Evolutionary conservation across 2,888 invertebrate genomes (phyloP), one percentile per base, ranked within the genome.

Genomic region (Protonemura montana): DNA sequence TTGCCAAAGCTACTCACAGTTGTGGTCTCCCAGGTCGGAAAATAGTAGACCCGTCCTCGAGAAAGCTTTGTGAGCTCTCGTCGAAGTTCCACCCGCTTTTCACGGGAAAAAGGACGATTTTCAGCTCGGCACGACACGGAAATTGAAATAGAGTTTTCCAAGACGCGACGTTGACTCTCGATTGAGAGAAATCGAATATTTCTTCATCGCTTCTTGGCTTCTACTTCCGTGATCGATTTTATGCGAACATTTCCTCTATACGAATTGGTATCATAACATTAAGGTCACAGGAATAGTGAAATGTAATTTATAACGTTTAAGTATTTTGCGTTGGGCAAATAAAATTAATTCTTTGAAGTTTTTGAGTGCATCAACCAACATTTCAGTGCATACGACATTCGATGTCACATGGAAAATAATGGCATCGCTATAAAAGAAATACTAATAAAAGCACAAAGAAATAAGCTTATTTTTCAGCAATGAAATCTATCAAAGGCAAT

Each of bases 131-230:
- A 59, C 59, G 59, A 21, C 3, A 59, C 35, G 59, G 59, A 59
- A 59, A 59, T 59, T 59, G 59, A 59, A 59, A 59, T 21, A 1
- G 59, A 59, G 59, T 59, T 59, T 59, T 59, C 21, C 16, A 59
- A 1, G 59, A 35, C 35, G 2, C 59, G 21, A 59, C 59, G 59
- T 59, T 59, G 16, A 59, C 59, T 59, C 59, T 35, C 3, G 59
- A 59, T 59, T 59, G 59, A 59, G 21, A 59, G 59, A 59, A 59
- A 59, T 59, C 59, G 59, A 59, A 59, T 59, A 59, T 59, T 59
- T 59, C 59, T 35, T 21, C 59, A 59, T 59, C 59, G 59, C 13
- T 59, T 59, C 59, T 59, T 59, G 1, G 13, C 59, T 21, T 59
- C 13, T 59, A 59, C 2, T 59, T 21, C 2, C 21, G 13, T 59